Evolutionary conservation across 2,113 vertebrate species (phyloP).

Genomic region (Todiramphus chloris): DNA sequence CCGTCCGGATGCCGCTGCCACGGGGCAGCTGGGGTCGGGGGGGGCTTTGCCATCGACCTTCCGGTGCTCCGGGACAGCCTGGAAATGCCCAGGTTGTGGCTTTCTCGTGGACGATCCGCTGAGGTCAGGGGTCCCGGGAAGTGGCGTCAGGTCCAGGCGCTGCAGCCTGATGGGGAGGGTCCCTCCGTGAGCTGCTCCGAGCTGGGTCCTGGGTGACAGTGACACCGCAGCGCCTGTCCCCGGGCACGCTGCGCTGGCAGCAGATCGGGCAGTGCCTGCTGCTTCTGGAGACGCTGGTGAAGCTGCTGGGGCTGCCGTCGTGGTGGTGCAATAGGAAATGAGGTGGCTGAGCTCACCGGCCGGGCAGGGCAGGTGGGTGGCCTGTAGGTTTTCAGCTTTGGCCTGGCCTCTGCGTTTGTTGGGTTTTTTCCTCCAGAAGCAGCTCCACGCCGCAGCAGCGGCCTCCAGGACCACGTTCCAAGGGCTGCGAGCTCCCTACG

Average conservation of each 20-base stretch:
- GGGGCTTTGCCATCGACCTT: not conserved
- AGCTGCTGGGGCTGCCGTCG: not conserved
- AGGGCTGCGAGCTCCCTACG: not conserved
- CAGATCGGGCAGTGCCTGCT: not conserved
- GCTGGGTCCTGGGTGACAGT: rapidly evolving
- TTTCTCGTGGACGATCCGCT: not conserved
- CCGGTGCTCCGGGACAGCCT: not conserved
- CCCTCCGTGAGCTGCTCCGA: rapidly evolving
- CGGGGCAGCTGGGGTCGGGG: not conserved
- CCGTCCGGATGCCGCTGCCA: rapidly evolving
- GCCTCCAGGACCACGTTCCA: not conserved
- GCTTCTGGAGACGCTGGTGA: not conserved
- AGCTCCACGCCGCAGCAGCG: not conserved
- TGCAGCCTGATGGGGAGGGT: not conserved
- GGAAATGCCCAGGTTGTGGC: not conserved
- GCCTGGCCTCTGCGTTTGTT: not conserved
- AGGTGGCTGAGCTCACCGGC: not conserved
- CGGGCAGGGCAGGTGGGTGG: not conserved
- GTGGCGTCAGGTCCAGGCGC: not conserved
- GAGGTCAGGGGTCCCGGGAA: not conserved
- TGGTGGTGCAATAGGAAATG: not conserved
- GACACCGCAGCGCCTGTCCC: not conserved
- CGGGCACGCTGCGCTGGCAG: not conserved
- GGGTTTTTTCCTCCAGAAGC: not conserved
- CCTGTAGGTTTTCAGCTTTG: not conserved